Evolutionary conservation across 2,797 vertebrate species (phyloP).

Genomic region (Melanotaenia nigrans): DNA sequence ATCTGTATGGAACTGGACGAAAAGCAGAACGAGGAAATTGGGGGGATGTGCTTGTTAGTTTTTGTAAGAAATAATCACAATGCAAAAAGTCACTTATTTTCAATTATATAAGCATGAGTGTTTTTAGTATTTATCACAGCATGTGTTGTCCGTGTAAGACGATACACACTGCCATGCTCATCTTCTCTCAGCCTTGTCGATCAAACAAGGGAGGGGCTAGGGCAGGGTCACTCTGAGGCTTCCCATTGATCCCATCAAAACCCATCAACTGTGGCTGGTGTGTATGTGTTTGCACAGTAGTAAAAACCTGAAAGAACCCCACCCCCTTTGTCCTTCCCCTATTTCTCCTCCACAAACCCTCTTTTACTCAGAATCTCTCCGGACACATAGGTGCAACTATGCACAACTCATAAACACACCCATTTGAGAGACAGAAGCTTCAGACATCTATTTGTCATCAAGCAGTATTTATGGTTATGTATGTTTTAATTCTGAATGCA

Average conservation of each 20-base stretch:
- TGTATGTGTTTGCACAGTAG: slow-evolving; percentile 78
- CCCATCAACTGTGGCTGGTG: slow-evolving; percentile 69
- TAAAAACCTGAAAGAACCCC: slow-evolving; percentile 75
- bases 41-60: too few relatives aligned
- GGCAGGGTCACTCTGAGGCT: slow-evolving; percentile 75
- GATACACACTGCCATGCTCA: slow-evolving; percentile 1
- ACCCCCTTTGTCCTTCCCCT: slow-evolving; percentile 36
- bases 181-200: slow-evolving; percentile 55
- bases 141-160: neutral
- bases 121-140: neutral
- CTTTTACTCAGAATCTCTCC: slow-evolving; percentile 52
- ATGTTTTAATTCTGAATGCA: neutral
- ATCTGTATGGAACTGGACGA: neutral
- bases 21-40: neutral
- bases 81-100: neutral
- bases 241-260: slow-evolving; percentile 82
- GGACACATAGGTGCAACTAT: slow-evolving; percentile 70
- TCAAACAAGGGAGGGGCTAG: slow-evolving; percentile 78
- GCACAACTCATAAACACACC: slow-evolving; percentile 17
- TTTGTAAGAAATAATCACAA: neutral
- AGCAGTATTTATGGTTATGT: neutral
- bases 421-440: neutral
- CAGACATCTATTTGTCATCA: neutral
- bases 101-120: neutral
- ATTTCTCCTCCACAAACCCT: slow-evolving; percentile 59